phyloP scores from a whole-genome alignment of 2,888 invertebrate species.

The Andrena haemorrhoa region DNA sequence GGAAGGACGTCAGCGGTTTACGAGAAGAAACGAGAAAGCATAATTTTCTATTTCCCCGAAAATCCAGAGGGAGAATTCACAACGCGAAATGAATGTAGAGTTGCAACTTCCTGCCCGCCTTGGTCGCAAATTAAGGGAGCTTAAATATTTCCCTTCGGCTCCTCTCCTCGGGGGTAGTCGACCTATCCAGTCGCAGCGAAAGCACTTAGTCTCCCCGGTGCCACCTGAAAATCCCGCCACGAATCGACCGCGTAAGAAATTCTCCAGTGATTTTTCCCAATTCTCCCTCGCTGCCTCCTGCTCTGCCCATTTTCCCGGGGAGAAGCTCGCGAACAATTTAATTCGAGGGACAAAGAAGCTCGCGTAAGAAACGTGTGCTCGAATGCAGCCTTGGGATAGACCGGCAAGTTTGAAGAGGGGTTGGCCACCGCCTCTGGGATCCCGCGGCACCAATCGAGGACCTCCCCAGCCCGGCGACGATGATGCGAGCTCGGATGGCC shows the following conservation, averaged over 20 bases:
- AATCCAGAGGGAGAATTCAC: conserved; percentile 24
- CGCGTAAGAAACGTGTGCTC: conserved; percentile 4
- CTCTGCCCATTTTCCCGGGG: background rate
- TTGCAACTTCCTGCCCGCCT: background rate
- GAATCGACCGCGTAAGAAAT: conserved; percentile 3
- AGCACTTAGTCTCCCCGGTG: background rate
- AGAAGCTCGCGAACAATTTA: conserved; percentile 31
- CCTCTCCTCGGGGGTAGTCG: background rate
- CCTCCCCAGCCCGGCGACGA: conserved; percentile 48
- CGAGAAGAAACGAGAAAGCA: conserved; percentile 28
- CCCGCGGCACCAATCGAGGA: conserved; percentile 54
- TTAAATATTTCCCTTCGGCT: conserved; percentile 19
- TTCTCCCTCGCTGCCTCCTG: background rate
- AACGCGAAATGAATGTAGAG: conserved; percentile 35
- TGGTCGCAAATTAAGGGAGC: conserved; percentile 1
- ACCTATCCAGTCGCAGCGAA: background rate
- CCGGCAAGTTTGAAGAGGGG: conserved; percentile 40
- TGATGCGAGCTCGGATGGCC: conserved; percentile 40
- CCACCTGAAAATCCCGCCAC: background rate
- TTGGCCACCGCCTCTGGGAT: conserved; percentile 26
- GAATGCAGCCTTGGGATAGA: background rate
- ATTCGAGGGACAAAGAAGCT: conserved; percentile 22
- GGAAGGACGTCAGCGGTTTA: conserved; percentile 13
- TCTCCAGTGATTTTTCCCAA: conserved; percentile 25
- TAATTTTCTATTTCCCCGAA: conserved; percentile 28